These are phyloP conservation scores for Pseudobourletiella spinata DNA, from an alignment of 1,140 invertebrate genomes.

Conservation along the genomic window DNA sequence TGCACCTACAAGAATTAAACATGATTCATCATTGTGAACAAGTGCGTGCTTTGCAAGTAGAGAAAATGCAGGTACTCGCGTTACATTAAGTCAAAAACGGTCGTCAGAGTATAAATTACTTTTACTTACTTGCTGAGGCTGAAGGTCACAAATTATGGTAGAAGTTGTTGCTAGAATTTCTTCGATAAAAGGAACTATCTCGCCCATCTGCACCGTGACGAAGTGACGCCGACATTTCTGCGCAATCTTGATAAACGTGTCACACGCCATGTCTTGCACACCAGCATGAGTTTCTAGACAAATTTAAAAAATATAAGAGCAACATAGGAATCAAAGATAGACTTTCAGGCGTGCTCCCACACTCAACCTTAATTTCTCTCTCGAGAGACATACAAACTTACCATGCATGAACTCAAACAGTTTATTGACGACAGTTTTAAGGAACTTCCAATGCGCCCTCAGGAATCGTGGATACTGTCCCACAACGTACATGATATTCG, in stretches of 20 bases:
- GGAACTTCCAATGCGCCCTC: constrained; percentile 98
- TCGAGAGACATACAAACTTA: constrained; percentile 42
- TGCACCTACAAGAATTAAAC: constrained; percentile 77
- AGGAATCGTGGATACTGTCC: constrained; percentile 99
- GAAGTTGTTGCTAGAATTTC: constrained; percentile 95
- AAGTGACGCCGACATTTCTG: constrained; percentile 97
- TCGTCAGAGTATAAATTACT: too few relatives aligned
- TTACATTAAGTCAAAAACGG: too few relatives aligned
- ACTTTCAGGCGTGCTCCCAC: too few relatives aligned
- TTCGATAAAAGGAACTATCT: constrained; percentile 96
- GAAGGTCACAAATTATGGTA: constrained; percentile 96
- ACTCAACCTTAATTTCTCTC: too few relatives aligned
- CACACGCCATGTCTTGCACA: constrained; percentile 99
- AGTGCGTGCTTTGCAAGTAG: too few relatives aligned
- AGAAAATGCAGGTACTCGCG: too few relatives aligned
- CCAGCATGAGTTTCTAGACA: constrained; percentile 93
- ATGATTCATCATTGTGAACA: too few relatives aligned
- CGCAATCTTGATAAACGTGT: constrained; percentile 99
- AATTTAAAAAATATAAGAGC: constrained; percentile 5
- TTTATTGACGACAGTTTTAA: constrained; percentile 99
- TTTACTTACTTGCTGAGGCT: constrained; percentile 88
- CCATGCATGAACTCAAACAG: constrained; percentile 99
- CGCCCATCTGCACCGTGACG: constrained; percentile 91
- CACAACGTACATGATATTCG: constrained; percentile 99
- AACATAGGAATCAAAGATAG: too few relatives aligned